Evolutionary conservation across 2,113 vertebrate genomes (phyloP).

Genomic region (Lucifuga dentata): DNA sequence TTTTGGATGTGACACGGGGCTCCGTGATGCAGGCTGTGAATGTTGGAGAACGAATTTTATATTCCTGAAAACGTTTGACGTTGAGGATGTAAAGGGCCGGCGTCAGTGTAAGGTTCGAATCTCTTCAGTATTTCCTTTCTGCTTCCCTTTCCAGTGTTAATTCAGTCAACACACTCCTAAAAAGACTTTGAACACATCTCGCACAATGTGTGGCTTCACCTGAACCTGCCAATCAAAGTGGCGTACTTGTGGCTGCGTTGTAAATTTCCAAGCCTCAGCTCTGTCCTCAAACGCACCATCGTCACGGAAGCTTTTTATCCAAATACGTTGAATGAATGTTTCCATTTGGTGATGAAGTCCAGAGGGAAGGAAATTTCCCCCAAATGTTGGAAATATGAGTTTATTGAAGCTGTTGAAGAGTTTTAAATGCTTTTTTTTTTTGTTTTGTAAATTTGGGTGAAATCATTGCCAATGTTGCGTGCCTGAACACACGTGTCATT

Average conservation of each 20-base stretch:
- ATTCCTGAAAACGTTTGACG: neutral
- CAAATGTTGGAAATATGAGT: neutral
- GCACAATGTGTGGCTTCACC: constrained; percentile 3
- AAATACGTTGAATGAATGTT: constrained; percentile 65
- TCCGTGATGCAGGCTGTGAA: neutral
- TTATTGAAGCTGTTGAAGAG: neutral
- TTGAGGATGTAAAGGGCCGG: neutral
- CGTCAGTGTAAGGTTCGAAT: constrained; percentile 18
- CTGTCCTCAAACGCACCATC: too few species aligned
- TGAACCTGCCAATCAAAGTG: constrained; percentile 46
- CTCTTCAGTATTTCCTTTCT: constrained; percentile 61
- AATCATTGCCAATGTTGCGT: constrained; percentile 59
- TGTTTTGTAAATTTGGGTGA: constrained; percentile 28
- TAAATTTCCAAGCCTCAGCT: constrained; percentile 42
- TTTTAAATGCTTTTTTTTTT: neutral
- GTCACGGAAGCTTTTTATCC: constrained; percentile 8
- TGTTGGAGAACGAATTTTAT: neutral
- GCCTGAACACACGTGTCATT: constrained; percentile 39
- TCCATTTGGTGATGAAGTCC: neutral
- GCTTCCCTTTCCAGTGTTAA: constrained; percentile 60
- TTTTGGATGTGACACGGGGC: too few species aligned
- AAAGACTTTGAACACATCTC: constrained; percentile 1
- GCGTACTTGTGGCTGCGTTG: constrained; percentile 37
- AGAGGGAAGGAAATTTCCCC: neutral
- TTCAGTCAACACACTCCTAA: neutral